These are phyloP conservation scores for Carcharodon carcharias DNA, from an alignment of 2,797 vertebrate species.

Conservation along the genomic window DNA sequence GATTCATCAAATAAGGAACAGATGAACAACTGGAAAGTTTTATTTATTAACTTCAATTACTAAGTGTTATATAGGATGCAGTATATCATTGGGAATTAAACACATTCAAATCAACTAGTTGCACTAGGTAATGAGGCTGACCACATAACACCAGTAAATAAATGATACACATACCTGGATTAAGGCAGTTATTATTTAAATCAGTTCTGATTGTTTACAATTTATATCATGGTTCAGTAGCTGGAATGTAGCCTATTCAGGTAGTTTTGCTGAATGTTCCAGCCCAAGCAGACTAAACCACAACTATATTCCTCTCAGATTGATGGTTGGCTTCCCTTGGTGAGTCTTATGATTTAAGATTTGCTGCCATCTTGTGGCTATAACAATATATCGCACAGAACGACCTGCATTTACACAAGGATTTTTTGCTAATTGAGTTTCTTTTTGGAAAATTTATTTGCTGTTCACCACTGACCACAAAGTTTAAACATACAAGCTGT, in stretches of 20 bases:
- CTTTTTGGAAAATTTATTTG: not conserved
- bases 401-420: not conserved
- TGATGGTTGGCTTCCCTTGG: not conserved
- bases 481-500: not conserved
- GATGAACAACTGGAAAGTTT: no score
- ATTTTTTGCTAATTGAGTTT: not conserved
- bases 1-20: no score
- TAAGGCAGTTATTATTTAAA: not conserved
- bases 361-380: slow-evolving; percentile 22
- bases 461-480: not conserved
- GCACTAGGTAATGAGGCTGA: not conserved
- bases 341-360: not conserved
- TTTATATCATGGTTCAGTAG: not conserved
- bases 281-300: not conserved
- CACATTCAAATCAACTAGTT: not conserved
- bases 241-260: not conserved
- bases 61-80: no score
- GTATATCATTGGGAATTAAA: no score
- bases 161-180: not conserved
- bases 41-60: no score
- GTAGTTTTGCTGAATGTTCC: not conserved
- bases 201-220: not conserved
- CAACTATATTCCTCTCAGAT: not conserved
- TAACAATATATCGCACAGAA: no score
- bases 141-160: not conserved